Conservation (phyloP, 2,888 invertebrate genomes). For the Tachina lurida region DNA sequence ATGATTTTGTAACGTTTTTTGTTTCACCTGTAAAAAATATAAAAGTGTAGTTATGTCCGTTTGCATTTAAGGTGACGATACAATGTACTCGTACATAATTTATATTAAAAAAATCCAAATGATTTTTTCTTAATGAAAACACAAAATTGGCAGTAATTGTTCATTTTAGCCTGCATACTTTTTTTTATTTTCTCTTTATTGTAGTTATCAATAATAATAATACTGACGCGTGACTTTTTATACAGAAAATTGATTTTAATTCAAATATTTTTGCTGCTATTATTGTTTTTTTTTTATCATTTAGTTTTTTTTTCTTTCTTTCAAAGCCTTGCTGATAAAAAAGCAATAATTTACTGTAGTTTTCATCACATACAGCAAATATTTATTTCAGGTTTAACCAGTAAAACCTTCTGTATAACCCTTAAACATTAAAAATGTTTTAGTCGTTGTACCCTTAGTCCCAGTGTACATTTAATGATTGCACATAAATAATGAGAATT, state of each 20-base stretch:
- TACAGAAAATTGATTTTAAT: constrained; percentile 44
- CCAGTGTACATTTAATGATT: constrained; percentile 10
- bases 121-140: neutral
- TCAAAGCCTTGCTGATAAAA: constrained; percentile 27
- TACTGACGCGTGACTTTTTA: constrained; percentile 72
- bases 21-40: too few species aligned
- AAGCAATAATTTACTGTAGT: constrained; percentile 2
- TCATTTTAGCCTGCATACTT: neutral
- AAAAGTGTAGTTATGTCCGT: too few species aligned
- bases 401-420: constrained; percentile 30
- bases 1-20: too few species aligned
- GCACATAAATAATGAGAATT: constrained; percentile 49
- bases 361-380: constrained; percentile 60
- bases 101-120: constrained; percentile 16
- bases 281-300: constrained; percentile 25
- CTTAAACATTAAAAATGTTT: constrained; percentile 14
- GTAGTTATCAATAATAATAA: constrained; percentile 50
- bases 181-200: neutral
- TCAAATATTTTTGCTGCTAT: constrained; percentile 42
- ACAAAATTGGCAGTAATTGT: neutral
- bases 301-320: constrained; percentile 11
- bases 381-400: constrained; percentile 58
- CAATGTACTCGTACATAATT: too few species aligned
- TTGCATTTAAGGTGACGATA: too few species aligned
- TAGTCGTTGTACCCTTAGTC: neutral